Evolutionary conservation across 2,888 invertebrate species (phyloP), one percentile per base, ranked within the genome.

Genomic region (Oscheius myriophilus): DNA sequence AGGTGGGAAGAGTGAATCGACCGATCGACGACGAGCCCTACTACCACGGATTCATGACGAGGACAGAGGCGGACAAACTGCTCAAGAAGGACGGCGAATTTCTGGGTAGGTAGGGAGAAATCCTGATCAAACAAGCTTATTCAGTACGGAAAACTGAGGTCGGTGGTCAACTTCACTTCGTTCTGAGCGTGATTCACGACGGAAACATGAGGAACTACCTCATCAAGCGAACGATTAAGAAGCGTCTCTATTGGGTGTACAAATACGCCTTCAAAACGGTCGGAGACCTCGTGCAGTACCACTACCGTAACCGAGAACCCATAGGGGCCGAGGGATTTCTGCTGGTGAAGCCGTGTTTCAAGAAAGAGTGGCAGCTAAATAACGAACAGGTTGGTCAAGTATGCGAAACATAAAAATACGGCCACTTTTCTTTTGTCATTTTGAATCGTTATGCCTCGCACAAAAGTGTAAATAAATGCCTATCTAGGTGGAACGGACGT

Each of bases 291-390:
- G 72, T 76, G 26, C 68, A 71, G 21, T 73, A 78, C 52, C 78
- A 78, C 70, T 64, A 68, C 51, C 67, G 71, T 7, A 68, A 68
- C 61, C 39, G 58, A 16, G 71, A 71, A 54, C 71, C 71, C 1
- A 57, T 71, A 18, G 46, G 54, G 21, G 68, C 49, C 14, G 43
- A 55, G 1, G 59, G 42, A 2, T 57, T 25, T 55, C 33, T 55
- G 7, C 57, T 67, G 25, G 49, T 51, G n/a, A 51, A 23, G 42
- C 59, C 62, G 14, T 53, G 52, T 26, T 49, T 53, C 43, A 67
- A 59, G 41, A 67, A 73, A 42, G 70, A 69, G 14, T 79, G 79
- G 79, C 79, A 79, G 57, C 64, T 76, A 62, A 75, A 74, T 53
- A 68, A 77, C 52, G 77, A 77, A 45, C 77, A 79, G 61, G 72